Base-by-base conservation (phyloP, 1,140 invertebrate species). In the Magallana gigas region DNA sequence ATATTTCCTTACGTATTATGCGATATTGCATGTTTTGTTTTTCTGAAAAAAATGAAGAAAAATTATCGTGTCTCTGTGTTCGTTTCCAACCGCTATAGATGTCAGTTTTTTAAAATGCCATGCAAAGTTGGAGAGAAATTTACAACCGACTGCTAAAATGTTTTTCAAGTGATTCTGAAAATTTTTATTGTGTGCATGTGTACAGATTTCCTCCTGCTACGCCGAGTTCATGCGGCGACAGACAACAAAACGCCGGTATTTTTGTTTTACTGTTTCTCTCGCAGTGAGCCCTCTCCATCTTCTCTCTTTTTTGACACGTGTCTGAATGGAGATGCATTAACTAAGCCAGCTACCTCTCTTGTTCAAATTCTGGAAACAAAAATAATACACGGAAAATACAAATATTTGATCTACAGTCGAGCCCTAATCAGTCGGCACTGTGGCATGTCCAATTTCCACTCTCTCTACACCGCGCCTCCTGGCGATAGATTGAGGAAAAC, bases 141-240 rank as follows among this genome's bases (percentile, higher is more conserved):
- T 71, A 76, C 23, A 76, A 76, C 68, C 23, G 68, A 76, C 68
- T 76, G 68, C 68, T 76, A 76, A 76, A 76, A 76, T 76, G 68
- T 76, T 76, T 48, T 76, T 76, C 68, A 76, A 76, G 68, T 76
- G 68, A 76, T 76, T 76, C 68, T 76, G 68, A 76, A 76, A 62
- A 76, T 76, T 76, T 48, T 76, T 76, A 76, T 76, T 76, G 68
- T 76, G 68, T 76, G 68, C 68, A 76, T 76, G 68, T 76, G 68
- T 76, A 76, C 68, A 3, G 68, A 76, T 76, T 76, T 12, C 36
- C 18, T 29, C 23, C 16, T 29, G 68, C 68, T 76, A 36, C 14
- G 23, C 68, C 23, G 23, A 76, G 68, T 29, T 76, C 68, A 76
- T 76, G 68, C 68, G 36, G 68, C 68, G 68, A 76, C 23, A 29